These are phyloP conservation scores for Nasonia longicornis DNA, from an alignment of 1,140 invertebrate genomes.

Conservation along the genomic window DNA sequence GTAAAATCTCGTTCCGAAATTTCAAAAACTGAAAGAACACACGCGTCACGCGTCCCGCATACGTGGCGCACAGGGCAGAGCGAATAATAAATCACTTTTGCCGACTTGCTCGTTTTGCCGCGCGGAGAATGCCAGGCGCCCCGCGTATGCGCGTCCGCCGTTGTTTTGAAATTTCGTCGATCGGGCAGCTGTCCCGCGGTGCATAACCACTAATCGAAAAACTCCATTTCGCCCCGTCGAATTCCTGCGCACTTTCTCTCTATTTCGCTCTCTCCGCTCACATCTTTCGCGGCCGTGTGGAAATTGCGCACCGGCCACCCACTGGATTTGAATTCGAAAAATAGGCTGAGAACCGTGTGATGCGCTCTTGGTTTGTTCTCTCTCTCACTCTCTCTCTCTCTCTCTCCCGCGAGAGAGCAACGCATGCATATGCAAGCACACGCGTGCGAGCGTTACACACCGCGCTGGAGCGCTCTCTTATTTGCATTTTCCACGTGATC, in stretches of 20 bases:
- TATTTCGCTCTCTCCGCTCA: not conserved
- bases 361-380: not conserved
- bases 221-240: not conserved
- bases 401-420: not conserved
- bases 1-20: too few species aligned
- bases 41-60: too few species aligned
- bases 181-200: not conserved
- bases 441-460: not conserved
- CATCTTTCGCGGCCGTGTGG: not conserved
- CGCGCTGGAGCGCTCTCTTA: not conserved
- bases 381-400: not conserved
- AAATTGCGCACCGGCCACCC: constrained; percentile 25
- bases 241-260: not conserved
- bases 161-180: constrained; percentile 7
- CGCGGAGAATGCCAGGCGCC: too few species aligned
- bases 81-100: too few species aligned
- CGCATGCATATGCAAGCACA: constrained; percentile 3
- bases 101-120: too few species aligned
- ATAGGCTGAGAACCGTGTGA: constrained; percentile 48
- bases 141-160: too few species aligned
- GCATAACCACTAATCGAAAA: constrained; percentile 21
- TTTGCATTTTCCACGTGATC: constrained; percentile 46
- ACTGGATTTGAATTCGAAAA: constrained; percentile 54
- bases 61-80: too few species aligned
- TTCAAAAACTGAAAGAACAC: too few species aligned